Percentiles rank a stretch among this genome's conserved stretches.
phyloP scores from a whole-genome alignment of 2,797 vertebrate species.

The Falco novaeseelandiae region DNA sequence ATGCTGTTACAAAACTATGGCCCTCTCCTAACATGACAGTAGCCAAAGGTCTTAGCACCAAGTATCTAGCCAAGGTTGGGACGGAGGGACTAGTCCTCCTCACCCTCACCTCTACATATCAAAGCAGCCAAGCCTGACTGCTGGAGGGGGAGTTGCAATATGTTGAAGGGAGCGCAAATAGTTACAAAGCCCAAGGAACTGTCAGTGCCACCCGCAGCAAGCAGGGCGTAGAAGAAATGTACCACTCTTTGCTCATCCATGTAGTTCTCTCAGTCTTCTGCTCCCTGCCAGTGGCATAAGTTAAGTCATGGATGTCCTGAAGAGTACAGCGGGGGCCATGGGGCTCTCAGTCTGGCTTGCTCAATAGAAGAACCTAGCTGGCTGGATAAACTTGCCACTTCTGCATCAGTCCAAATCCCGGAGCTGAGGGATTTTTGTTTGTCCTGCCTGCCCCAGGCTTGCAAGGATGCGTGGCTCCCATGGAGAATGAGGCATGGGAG shows the following conservation, averaged over 20 bases:
- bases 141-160: not conserved
- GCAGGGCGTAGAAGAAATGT: not conserved
- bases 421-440: not conserved
- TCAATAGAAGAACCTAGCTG: not conserved
- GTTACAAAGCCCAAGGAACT: not conserved
- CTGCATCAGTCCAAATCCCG: not conserved
- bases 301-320: not conserved
- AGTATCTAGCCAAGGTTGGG: not conserved
- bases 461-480: fast-evolving
- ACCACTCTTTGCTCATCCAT: not conserved
- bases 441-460: not conserved
- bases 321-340: not conserved
- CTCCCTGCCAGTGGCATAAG: fast-evolving
- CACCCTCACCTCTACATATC: not conserved
- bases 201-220: not conserved
- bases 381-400: not conserved
- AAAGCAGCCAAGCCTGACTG: not conserved
- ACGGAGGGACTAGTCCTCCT: not conserved
- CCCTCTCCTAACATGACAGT: not conserved
- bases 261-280: not conserved
- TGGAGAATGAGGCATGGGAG: not conserved
- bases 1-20: not conserved
- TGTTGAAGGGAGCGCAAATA: not conserved
- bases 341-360: not conserved
- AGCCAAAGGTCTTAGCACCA: not conserved